These are phyloP conservation scores for Euplagia quadripunctaria DNA, from an alignment of 2,888 invertebrate species.

Conservation along the genomic window DNA sequence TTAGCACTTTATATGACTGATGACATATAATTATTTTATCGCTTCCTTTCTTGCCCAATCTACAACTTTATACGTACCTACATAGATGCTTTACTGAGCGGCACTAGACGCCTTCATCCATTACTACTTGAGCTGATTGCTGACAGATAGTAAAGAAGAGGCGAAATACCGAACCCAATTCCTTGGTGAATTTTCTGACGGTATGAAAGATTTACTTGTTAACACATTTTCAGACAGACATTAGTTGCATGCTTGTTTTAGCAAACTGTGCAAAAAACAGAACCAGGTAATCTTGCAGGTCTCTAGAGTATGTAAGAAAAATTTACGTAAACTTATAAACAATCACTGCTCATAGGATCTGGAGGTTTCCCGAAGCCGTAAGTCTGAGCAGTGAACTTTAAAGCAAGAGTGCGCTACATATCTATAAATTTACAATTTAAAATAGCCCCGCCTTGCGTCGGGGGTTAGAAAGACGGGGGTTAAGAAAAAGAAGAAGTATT, in stretches of 20 bases:
- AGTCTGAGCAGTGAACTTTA: too few relatives aligned
- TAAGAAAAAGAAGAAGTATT: too few relatives aligned
- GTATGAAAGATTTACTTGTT: background rate
- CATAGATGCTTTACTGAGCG: conserved; percentile 1
- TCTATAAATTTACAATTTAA: too few relatives aligned
- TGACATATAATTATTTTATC: background rate
- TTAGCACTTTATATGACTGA: background rate
- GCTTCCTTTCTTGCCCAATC: background rate
- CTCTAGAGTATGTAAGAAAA: background rate
- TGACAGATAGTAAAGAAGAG: background rate
- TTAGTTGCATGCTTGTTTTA: background rate
- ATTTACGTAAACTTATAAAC: background rate
- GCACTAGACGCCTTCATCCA: conserved; percentile 8
- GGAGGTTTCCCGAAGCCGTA: too few relatives aligned
- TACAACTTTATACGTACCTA: background rate
- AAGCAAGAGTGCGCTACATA: too few relatives aligned
- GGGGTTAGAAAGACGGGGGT: too few relatives aligned
- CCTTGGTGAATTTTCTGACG: background rate
- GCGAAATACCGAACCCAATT: background rate
- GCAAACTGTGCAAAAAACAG: background rate
- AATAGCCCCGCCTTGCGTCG: too few relatives aligned
- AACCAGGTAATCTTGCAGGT: background rate
- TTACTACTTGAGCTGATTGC: conserved; percentile 16
- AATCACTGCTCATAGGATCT: too few relatives aligned
- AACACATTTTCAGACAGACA: background rate